Evolutionary conservation across 1,140 invertebrate species (phyloP).

Genomic region (Bilobella aurantiaca): DNA sequence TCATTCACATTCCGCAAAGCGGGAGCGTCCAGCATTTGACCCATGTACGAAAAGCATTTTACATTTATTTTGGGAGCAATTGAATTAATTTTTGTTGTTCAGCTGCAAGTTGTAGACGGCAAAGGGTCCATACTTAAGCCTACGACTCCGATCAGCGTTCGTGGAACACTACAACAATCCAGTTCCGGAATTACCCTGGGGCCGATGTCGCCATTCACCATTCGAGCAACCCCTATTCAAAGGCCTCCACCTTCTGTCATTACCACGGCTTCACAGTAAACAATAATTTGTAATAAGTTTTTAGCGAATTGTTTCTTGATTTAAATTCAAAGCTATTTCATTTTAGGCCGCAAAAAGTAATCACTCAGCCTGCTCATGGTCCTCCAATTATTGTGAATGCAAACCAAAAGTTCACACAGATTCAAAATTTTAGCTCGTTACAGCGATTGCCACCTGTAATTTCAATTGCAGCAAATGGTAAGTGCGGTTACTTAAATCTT

Average conservation of each 20-base stretch:
- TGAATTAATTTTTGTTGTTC: not conserved
- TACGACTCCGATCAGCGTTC: constrained; percentile 25
- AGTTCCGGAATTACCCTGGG: constrained; percentile 5
- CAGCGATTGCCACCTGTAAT: constrained; percentile 15
- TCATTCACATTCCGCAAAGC: constrained; percentile 33
- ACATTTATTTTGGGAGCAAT: not conserved
- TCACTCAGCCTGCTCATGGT: constrained; percentile 35
- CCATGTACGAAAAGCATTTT: constrained; percentile 17
- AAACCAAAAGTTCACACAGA: constrained; percentile 26
- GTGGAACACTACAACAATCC: constrained; percentile 23
- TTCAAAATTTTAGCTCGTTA: constrained; percentile 27
- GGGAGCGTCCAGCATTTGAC: constrained; percentile 29
- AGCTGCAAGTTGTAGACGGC: constrained; percentile 32
- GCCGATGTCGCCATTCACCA: constrained; percentile 25
- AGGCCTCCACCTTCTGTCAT: constrained; percentile 17
- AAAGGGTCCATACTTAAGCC: constrained; percentile 30
- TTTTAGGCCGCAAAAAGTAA: constrained; percentile 33
- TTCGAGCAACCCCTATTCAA: constrained; percentile 27
- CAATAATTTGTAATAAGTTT: not conserved
- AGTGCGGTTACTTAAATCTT: not conserved
- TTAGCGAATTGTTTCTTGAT: not conserved
- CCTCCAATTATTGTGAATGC: constrained; percentile 33
- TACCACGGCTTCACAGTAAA: constrained; percentile 26
- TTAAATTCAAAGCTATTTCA: constrained; percentile 16
- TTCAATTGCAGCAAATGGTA: constrained; percentile 29